Percentiles rank a stretch among this genome's conserved stretches.
These are phyloP conservation scores for Prosapia bicincta DNA, from an alignment of 2,888 invertebrate genomes.

Conservation along the genomic window DNA sequence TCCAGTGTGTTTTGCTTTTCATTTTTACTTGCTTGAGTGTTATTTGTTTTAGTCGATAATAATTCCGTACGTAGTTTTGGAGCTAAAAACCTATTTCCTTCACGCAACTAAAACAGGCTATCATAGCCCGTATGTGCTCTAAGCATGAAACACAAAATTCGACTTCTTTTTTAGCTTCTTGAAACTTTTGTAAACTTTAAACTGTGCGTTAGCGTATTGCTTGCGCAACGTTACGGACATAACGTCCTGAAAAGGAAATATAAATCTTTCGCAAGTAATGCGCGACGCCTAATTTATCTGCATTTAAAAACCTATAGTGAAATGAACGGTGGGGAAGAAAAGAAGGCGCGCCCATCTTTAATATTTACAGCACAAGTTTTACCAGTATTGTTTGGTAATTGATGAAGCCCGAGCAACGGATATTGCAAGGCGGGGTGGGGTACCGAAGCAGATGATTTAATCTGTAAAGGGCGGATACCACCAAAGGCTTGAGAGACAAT, in stretches of 20 bases:
- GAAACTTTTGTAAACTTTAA: too few species aligned
- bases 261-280: background rate
- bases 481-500: background rate
- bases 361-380: background rate
- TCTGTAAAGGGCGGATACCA: background rate
- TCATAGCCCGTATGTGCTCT: too few species aligned
- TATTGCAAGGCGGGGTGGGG: background rate
- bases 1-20: too few species aligned
- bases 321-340: background rate
- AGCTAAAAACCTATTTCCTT: too few species aligned
- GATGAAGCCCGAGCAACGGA: background rate
- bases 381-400: background rate
- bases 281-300: background rate
- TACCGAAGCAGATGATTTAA: background rate
- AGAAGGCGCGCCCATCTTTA: background rate
- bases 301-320: background rate
- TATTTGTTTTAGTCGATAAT: too few species aligned
- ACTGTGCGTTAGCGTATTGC: too few species aligned
- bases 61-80: too few species aligned
- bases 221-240: too few species aligned
- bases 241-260: background rate
- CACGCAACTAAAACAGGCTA: too few species aligned
- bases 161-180: too few species aligned
- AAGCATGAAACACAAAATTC: too few species aligned
- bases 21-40: too few species aligned